A percentile compares a stretch with the other conserved stretches of the same genome.
Evolutionary conservation across 2,113 vertebrate genomes (phyloP).

Genomic region (Tragelaphus scriptus): DNA sequence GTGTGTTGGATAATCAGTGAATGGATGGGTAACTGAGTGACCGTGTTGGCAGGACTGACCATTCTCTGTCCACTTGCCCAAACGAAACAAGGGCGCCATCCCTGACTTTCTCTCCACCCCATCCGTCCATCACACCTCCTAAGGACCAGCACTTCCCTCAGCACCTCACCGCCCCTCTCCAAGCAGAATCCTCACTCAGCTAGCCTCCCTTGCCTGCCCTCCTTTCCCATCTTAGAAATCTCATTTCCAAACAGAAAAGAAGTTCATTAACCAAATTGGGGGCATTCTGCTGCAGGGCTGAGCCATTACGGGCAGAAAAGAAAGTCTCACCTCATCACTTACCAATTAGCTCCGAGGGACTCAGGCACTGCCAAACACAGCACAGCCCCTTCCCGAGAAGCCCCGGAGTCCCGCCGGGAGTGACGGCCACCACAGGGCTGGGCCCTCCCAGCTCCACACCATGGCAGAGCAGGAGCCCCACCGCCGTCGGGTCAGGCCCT

Average conservation of each 20-base stretch:
- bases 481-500: rapidly evolving
- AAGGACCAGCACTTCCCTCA: rapidly evolving
- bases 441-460: rapidly evolving
- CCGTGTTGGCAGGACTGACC: background rate
- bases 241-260: conserved; percentile 23
- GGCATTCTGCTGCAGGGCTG: background rate
- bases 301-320: background rate
- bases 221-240: background rate
- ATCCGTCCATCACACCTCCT: rapidly evolving
- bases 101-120: too few species aligned
- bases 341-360: background rate
- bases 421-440: rapidly evolving
- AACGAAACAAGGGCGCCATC: background rate
- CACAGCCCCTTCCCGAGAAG: background rate
- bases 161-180: rapidly evolving
- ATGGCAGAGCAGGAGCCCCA: rapidly evolving
- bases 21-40: too few species aligned
- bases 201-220: background rate
- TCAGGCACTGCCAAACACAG: rapidly evolving
- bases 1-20: background rate
- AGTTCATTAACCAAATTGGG: conserved; percentile 6
- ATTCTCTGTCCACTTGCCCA: background rate
- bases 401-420: background rate
- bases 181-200: background rate
- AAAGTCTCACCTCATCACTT: background rate